These are phyloP conservation scores for Griposia aprilina DNA, from an alignment of 2,888 invertebrate species.

Conservation along the genomic window DNA sequence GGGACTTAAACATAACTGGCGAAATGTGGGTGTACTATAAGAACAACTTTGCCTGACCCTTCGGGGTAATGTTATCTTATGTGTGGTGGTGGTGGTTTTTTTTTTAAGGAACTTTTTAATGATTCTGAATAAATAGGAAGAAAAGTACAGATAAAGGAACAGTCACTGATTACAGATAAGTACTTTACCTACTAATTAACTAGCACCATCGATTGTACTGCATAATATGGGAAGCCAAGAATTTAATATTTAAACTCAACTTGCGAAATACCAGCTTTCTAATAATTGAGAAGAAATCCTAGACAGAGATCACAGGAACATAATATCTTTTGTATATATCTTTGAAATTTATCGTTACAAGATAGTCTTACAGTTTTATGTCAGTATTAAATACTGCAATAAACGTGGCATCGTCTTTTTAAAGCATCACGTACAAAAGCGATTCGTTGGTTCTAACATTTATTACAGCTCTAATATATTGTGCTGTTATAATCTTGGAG, in stretches of 20 bases:
- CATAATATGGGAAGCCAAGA: background rate
- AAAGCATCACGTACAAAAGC: slow-evolving; percentile 48
- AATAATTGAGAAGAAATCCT: background rate
- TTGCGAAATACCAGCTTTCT: background rate
- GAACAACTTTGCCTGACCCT: too few species aligned
- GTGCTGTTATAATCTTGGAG: too few species aligned
- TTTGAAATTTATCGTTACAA: slow-evolving; percentile 41
- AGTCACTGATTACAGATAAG: background rate
- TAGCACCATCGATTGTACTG: background rate
- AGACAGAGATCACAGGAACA: background rate
- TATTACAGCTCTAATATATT: slow-evolving; percentile 15
- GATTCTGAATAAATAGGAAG: background rate
- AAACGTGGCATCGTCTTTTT: slow-evolving; percentile 45
- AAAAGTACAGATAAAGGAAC: background rate
- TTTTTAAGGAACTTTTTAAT: background rate
- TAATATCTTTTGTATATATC: slow-evolving; percentile 21
- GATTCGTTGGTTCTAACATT: slow-evolving; percentile 14
- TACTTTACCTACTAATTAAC: background rate
- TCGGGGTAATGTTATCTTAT: background rate
- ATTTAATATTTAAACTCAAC: background rate
- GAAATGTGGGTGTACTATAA: background rate
- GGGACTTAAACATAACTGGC: background rate
- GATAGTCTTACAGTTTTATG: slow-evolving; percentile 49
- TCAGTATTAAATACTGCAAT: slow-evolving; percentile 45
- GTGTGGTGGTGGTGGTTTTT: too few species aligned